Base-by-base conservation (phyloP, 1,140 invertebrate genomes). In the Melanaphis sacchari region DNA sequence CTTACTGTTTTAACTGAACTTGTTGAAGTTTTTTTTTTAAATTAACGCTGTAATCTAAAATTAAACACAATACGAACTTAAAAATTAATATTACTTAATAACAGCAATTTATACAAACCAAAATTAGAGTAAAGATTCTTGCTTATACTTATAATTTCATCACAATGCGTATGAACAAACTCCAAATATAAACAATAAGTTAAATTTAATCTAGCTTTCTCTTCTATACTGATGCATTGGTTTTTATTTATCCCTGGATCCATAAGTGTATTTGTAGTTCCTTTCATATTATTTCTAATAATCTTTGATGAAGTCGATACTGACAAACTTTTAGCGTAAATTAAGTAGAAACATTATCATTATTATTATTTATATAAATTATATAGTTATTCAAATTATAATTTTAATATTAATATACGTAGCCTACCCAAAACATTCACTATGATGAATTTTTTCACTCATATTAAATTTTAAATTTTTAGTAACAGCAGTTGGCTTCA, bases 181-280 rank as follows among this genome's bases (percentile, higher is more conserved):
- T 90, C 36, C 24, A 59, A 31, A 59, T 59, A 90, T 18, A 59
- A 90, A 59, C 38, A 90, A 90, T 54, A 54, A 54, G 24, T 90
- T 90, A 59, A 90, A 90, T 59, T 54, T 59, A 40, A 40, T 90
- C 31, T 54, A 38, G 36, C 24, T 90, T 59, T 90, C 11, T 90
- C 26, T 5, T 59, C 89, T 24, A 40, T 26, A 52, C 43, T 24
- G 21, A 49, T 24, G 8, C n/a, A 9, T 52, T 38, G 8, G 22
- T 89, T 31, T 59, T 59, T 59, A 59, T 90, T 41, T 36, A 41
- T 21, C 31, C 41, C 36, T 90, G 26, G 52, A 7, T 90, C 38
- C 11, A 24, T 59, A 31, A 21, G 7, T 18, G n/a, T 59, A 90
- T 15, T 41, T 90, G 24, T 18, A n/a, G 31, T 26, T n/a, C 1